Conservation (phyloP, 1,140 invertebrate genomes). For the Heliconius congener region DNA sequence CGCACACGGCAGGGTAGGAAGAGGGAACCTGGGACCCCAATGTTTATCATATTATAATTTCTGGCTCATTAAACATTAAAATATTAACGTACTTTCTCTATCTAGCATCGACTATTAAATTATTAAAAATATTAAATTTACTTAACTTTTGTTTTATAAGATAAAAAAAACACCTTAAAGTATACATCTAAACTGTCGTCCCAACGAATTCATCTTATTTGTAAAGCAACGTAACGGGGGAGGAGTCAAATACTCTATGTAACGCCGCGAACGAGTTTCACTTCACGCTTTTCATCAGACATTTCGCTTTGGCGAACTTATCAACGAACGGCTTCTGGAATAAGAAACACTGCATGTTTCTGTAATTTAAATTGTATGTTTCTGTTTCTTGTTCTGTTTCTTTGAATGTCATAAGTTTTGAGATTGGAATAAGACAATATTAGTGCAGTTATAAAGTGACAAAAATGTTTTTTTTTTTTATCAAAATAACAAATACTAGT, state of each 20-base stretch:
- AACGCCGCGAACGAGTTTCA: slow-evolving; percentile 16
- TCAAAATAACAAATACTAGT: too few species aligned
- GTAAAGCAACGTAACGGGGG: slow-evolving; percentile 4
- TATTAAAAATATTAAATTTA: too few species aligned
- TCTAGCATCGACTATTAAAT: too few species aligned
- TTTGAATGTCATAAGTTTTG: neutral
- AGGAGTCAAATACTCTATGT: slow-evolving; percentile 18
- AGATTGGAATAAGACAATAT: too few species aligned
- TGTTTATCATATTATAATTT: too few species aligned
- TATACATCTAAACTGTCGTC: neutral
- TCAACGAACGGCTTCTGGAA: neutral
- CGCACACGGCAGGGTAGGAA: too few species aligned
- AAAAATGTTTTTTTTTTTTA: too few species aligned
- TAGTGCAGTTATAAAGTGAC: too few species aligned
- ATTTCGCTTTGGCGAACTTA: slow-evolving; percentile 25
- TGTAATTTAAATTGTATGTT: neutral
- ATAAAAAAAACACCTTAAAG: neutral
- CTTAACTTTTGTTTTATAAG: too few species aligned
- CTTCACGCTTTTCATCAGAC: slow-evolving; percentile 1
- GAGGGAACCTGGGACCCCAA: too few species aligned
- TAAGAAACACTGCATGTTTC: slow-evolving; percentile 11
- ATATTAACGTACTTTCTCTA: too few species aligned
- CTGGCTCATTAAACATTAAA: too few species aligned
- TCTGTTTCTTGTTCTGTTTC: neutral
- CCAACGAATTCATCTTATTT: slow-evolving; percentile 23